Conservation (phyloP, 2,888 invertebrate species). For the Meliscaeva auricollis region DNA sequence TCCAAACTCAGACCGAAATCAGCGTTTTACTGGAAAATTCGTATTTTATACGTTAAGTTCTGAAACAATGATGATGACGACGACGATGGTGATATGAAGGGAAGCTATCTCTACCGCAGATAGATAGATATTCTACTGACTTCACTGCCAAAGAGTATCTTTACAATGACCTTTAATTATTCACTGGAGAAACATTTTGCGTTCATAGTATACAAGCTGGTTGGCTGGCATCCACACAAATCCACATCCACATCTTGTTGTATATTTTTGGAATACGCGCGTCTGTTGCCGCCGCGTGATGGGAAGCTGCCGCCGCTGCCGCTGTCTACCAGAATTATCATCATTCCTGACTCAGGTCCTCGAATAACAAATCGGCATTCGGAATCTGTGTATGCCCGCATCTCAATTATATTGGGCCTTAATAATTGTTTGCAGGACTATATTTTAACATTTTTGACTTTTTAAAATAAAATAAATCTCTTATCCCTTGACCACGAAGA, state of each 20-base stretch:
- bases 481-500: no score
- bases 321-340: constrained; percentile 40
- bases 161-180: constrained; percentile 71
- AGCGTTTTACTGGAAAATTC: constrained; percentile 48
- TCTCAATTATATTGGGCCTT: not conserved
- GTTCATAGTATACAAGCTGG: constrained; percentile 25
- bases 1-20: constrained; percentile 52
- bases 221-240: constrained; percentile 37
- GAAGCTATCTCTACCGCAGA: constrained; percentile 33
- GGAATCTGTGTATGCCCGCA: not conserved
- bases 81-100: constrained; percentile 3
- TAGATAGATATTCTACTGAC: constrained; percentile 32
- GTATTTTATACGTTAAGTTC: constrained; percentile 1
- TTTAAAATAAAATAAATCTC: no score
- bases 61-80: constrained; percentile 8
- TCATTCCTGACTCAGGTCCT: constrained; percentile 16
- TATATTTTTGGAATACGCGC: constrained; percentile 60
- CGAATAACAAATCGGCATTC: constrained; percentile 39
- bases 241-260: constrained; percentile 44
- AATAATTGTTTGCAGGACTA: no score
- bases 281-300: not conserved
- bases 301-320: no score
- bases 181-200: constrained; percentile 62
- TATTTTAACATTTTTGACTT: no score
- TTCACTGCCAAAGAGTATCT: constrained; percentile 36